These are phyloP conservation scores for Perdix hodgsoniae DNA, from an alignment of 2,797 vertebrate species.

Conservation along the genomic window DNA sequence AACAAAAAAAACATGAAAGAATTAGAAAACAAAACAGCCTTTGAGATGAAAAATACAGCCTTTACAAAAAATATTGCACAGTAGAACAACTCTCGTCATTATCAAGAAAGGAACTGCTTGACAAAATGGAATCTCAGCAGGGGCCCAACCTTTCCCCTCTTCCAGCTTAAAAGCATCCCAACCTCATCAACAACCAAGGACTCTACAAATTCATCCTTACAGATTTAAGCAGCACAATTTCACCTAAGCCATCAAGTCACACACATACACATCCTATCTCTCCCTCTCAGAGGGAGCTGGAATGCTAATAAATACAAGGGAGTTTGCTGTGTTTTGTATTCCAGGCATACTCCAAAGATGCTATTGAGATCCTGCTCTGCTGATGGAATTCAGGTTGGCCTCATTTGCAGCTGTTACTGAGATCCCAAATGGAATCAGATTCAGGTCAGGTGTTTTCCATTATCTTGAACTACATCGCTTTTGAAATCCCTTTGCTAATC, in stretches of 20 bases:
- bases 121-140: slow-evolving; percentile 20
- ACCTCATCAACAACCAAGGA: neutral
- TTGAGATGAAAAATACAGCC: neutral
- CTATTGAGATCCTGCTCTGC: neutral
- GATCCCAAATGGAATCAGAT: slow-evolving; percentile 26
- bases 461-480: neutral
- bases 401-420: slow-evolving; percentile 15
- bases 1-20: neutral
- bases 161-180: slow-evolving; percentile 1
- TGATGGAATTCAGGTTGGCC: slow-evolving; percentile 26
- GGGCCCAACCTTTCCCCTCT: neutral
- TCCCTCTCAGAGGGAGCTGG: neutral
- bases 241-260: neutral
- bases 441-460: neutral
- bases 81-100: neutral
- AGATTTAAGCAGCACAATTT: slow-evolving; percentile 9
- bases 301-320: neutral
- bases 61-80: neutral
- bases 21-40: neutral
- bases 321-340: neutral
- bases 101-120: neutral
- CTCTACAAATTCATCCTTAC: neutral
- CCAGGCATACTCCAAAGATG: neutral
- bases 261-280: neutral
- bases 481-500: slow-evolving; percentile 11